Percentiles rank a stretch among this genome's conserved stretches.
Conservation (phyloP, 2,113 vertebrate species). For the Rana temporaria region DNA sequence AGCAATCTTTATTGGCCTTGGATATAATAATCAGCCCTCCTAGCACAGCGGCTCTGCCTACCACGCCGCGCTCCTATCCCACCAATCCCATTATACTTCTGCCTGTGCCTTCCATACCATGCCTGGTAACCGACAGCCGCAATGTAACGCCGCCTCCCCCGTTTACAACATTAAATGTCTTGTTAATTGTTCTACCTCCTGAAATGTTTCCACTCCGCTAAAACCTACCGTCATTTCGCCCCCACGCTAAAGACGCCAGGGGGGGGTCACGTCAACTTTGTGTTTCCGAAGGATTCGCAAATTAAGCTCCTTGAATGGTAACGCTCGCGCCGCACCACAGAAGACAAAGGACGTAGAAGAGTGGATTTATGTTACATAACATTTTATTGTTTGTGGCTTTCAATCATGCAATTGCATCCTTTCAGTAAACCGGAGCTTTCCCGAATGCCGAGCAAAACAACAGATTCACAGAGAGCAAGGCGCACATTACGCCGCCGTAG, state of each 20-base stretch:
- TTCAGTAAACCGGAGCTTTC: too few species aligned
- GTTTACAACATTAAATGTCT: background rate
- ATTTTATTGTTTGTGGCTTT: too few species aligned
- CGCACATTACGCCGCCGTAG: too few species aligned
- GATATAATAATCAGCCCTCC: too few species aligned
- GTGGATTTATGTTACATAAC: background rate
- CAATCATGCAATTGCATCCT: too few species aligned
- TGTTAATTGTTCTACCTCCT: constrained; percentile 5
- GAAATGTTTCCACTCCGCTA: background rate
- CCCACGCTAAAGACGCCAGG: background rate
- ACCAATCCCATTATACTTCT: too few species aligned
- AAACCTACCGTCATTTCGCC: background rate
- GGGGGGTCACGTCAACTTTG: background rate
- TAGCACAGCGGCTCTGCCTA: too few species aligned
- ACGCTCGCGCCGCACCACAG: background rate
- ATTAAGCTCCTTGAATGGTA: background rate
- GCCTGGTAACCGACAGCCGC: background rate
- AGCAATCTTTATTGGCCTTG: background rate
- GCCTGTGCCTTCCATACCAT: too few species aligned
- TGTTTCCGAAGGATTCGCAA: constrained; percentile 1
- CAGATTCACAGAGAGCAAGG: too few species aligned
- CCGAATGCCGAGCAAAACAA: too few species aligned
- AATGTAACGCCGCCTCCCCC: background rate
- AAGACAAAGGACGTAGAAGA: background rate
- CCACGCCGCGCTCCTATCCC: too few species aligned